Evolutionary conservation across 2,113 vertebrate genomes (phyloP).

Genomic region (Agelaius phoeniceus): DNA sequence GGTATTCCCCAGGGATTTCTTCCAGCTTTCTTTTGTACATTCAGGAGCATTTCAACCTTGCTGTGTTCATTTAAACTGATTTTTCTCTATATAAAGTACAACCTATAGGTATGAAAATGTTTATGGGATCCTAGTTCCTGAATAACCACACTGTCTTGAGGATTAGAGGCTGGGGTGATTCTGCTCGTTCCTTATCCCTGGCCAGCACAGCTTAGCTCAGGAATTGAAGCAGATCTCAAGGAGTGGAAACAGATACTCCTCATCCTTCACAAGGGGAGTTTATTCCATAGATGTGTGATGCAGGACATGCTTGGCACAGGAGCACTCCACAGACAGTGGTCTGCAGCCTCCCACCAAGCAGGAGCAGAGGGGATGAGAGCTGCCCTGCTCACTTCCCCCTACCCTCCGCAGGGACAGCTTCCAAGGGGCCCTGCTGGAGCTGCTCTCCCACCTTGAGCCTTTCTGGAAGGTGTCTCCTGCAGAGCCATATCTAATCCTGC

Average conservation of each 20-base stretch:
- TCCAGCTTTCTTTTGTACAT: neutral
- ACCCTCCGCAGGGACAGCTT: neutral
- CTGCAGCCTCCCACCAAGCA: accelerated
- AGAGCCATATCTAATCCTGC: slow-evolving; percentile 20
- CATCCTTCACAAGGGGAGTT: neutral
- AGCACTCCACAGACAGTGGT: neutral
- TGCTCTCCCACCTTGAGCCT: neutral
- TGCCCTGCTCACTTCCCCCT: accelerated
- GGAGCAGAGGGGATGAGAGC: neutral
- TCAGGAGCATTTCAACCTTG: neutral
- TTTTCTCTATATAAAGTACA: neutral
- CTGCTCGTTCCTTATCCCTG: neutral
- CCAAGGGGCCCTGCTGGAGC: neutral
- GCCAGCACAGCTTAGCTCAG: neutral
- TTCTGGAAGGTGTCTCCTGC: neutral
- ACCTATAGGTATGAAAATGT: neutral
- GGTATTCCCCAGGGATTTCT: neutral
- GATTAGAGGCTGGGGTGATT: neutral
- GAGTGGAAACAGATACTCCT: neutral
- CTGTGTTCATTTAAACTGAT: neutral
- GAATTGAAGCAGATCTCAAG: neutral
- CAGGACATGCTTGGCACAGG: accelerated
- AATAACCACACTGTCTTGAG: neutral
- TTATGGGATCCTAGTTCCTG: neutral
- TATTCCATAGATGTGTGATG: neutral